Evolutionary conservation across 2,113 vertebrate genomes (phyloP), one percentile per base, ranked within the genome.

Genomic region (Nycticebus coucang): DNA sequence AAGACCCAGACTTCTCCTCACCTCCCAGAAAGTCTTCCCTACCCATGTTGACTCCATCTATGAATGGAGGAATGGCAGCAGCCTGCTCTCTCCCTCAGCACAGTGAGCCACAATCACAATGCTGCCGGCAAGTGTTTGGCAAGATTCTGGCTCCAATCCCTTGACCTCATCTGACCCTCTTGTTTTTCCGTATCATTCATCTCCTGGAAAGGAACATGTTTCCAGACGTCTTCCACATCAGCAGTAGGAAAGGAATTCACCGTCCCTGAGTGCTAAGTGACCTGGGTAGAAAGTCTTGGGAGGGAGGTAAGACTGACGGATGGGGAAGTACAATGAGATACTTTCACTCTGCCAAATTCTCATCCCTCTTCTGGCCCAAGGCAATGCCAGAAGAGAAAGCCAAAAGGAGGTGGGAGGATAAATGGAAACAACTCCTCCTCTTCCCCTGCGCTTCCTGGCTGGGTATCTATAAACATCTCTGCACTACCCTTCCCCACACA

Each of bases 151-250:
- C 91, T 89, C 60, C 14, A 5, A 21, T 77, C 66, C 41, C 87
- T 59, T 88, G 82, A 80, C 96, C 95, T 95, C 88, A 53, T 60
- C 75, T 95, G 93, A 96, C 94, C 97, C 85, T 55, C 14, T 68
- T 41, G 68, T 91, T 62, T 64, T 69, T 81, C 62, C 21, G 0
- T 35, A 91, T 84, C 91, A 84, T 78, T 97, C 94, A 81, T 95
- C 93, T 95, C 90, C 90, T 84, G 55, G 89, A 94, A 86, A 85
- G 64, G 45, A 82, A 45, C 19, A 12, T 3, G 45, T 17, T 96
- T 74, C 94, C 93, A 77, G 93, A n/a, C 28, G 83, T 96, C 79
- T 30, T 92, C 74, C 93, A 95, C 86, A 94, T 78, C 82, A 87
- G 60, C n/a, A 91, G 50, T n/a, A 94, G 83, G 57, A 72, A 87